Base-by-base conservation (phyloP, 2,113 vertebrate genomes). In the Spea bombifrons region DNA sequence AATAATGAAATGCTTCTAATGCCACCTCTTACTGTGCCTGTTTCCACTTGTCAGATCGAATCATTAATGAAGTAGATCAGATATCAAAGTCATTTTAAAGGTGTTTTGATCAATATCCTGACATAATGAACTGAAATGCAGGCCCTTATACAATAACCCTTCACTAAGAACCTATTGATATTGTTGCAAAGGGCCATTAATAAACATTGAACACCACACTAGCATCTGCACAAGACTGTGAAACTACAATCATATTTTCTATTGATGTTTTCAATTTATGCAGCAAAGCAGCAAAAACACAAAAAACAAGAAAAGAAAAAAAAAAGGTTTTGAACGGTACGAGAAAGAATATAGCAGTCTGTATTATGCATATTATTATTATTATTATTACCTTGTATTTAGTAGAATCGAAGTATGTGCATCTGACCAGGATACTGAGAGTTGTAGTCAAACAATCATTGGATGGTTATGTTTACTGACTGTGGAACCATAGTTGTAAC, bases 241-340 rank as follows among this genome's bases (percentile, higher is more conserved):
- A 87, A 83, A 76, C 75, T 50, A 9, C 44, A 76, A 8, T 57
- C 30, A 50, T 43, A 50, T 66, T 66, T 7, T 43, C 5, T 52
- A 59, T 53, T 75, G 64, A 66, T 55, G 17, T 52, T 66, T 72
- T 72, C 50, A 76, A 92, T 88, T 84, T 92, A 74, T 92, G 89
- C 78, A 90, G 87, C 84, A 86, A 90, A 87, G 90, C 30, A 30
- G 30, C 30, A 72, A 8, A 17, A 47, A 9, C 30, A 61, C 45
- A 59, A 13, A 4, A 59, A 13, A 59, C 10, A 59, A 59, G 55
- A 13, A 4, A 12, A 53, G 50, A 53, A 59, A 59, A 59, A 57
- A 59, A 59, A 13, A 53, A 8, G 15, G 55, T 59, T 59, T 7
- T 59, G 10, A 12, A 59, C 55, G 0, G 15, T 3, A 13, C 15